These are phyloP conservation scores for Fragum sueziense DNA, from an alignment of 2,888 invertebrate genomes.

Conservation along the genomic window DNA sequence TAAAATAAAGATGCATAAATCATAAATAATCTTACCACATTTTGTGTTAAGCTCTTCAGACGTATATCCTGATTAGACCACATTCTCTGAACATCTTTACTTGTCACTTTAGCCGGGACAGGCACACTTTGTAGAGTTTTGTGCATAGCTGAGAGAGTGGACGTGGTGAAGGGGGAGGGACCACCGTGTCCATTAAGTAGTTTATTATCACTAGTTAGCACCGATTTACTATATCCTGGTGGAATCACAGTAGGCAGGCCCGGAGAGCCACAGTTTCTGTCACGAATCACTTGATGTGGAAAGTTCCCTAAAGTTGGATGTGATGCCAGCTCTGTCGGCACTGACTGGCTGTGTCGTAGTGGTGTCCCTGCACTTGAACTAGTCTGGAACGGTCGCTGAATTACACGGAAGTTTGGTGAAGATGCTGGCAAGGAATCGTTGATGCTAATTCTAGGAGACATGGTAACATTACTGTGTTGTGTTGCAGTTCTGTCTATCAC, in stretches of 20 bases:
- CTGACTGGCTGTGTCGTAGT: slow-evolving; percentile 50
- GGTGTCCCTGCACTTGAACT: slow-evolving; percentile 25
- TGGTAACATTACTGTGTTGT: slow-evolving; percentile 9
- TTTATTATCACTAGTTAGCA: slow-evolving; percentile 38
- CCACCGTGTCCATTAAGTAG: slow-evolving; percentile 25
- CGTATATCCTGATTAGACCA: slow-evolving; percentile 78
- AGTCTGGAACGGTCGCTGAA: slow-evolving; percentile 57
- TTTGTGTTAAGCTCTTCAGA: slow-evolving; percentile 63
- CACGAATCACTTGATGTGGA: slow-evolving; percentile 40
- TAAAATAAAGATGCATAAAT: background rate
- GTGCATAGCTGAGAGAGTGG: slow-evolving; percentile 55
- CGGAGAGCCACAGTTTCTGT: slow-evolving; percentile 44
- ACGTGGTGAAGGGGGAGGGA: slow-evolving; percentile 4
- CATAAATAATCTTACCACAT: slow-evolving; percentile 48
- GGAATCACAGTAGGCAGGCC: slow-evolving; percentile 62
- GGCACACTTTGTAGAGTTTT: slow-evolving; percentile 53
- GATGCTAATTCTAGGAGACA: background rate
- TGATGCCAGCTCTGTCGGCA: slow-evolving; percentile 41
- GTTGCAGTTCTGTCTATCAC: background rate
- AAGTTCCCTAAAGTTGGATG: slow-evolving; percentile 43
- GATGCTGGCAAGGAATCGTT: background rate
- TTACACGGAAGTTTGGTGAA: slow-evolving; percentile 52
- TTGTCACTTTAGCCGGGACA: slow-evolving; percentile 63
- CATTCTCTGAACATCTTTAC: slow-evolving; percentile 74
- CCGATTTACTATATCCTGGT: slow-evolving; percentile 55